These are phyloP conservation scores for Tringa solitaria DNA, from an alignment of 2,113 vertebrate species.

Conservation along the genomic window DNA sequence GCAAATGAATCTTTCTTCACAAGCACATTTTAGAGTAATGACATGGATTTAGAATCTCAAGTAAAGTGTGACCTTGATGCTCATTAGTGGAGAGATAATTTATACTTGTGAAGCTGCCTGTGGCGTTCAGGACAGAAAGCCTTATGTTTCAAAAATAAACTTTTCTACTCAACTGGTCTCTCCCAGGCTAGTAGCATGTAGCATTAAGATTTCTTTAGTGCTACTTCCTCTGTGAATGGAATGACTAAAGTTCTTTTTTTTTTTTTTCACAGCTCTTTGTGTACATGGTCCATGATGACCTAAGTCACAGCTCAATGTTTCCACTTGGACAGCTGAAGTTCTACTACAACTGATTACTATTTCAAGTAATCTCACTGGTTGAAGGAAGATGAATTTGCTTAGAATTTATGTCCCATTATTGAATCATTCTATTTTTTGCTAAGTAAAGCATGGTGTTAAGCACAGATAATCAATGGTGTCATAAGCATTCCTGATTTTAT, in stretches of 20 bases:
- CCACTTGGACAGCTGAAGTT: not conserved
- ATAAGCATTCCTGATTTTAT: not conserved
- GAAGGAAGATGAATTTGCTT: not conserved
- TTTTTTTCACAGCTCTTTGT: not conserved
- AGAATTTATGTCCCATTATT: not conserved
- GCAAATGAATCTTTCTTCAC: constrained; percentile 14
- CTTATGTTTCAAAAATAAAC: constrained; percentile 7
- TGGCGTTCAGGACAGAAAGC: constrained; percentile 7
- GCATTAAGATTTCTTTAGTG: not conserved
- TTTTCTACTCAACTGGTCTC: not conserved
- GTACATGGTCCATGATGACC: not conserved
- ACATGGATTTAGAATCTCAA: constrained; percentile 17
- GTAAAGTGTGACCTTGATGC: constrained; percentile 7
- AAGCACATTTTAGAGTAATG: constrained; percentile 38
- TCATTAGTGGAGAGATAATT: constrained; percentile 28
- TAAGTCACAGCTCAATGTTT: not conserved
- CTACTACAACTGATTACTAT: not conserved
- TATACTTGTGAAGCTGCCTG: constrained; percentile 4
- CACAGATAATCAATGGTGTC: not conserved
- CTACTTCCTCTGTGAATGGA: not conserved
- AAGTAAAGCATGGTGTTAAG: not conserved
- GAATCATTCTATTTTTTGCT: not conserved
- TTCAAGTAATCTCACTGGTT: not conserved
- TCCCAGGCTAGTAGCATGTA: not conserved
- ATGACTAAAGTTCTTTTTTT: not conserved